These are phyloP conservation scores for Cynopterus sphinx DNA, from an alignment of 2,797 vertebrate species.

Conservation along the genomic window DNA sequence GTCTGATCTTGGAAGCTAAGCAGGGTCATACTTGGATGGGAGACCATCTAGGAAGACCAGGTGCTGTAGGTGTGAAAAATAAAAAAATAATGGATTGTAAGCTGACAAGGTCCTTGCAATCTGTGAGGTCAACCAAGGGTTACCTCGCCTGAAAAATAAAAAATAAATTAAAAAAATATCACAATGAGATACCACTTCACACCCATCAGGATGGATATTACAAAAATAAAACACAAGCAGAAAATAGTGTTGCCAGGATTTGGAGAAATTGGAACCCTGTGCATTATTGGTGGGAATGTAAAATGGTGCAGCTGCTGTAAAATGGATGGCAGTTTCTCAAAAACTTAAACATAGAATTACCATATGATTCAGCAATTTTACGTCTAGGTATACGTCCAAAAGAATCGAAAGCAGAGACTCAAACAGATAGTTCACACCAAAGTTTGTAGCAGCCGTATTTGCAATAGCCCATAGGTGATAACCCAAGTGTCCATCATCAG, in stretches of 20 bases:
- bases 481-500: not conserved
- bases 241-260: not conserved
- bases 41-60: no score
- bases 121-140: no score
- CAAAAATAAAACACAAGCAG: not conserved
- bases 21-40: no score
- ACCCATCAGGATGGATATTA: not conserved
- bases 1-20: no score
- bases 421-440: not conserved
- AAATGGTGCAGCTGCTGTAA: not conserved
- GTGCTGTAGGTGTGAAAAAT: no score
- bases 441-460: not conserved
- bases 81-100: no score
- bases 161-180: not conserved
- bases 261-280: not conserved
- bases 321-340: not conserved
- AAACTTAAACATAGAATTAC: not conserved
- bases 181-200: not conserved
- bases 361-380: not conserved
- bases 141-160: no score
- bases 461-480: not conserved
- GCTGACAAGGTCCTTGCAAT: no score
- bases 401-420: not conserved
- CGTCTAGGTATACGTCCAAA: not conserved
- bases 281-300: not conserved